Evolutionary conservation across 2,113 vertebrate species (phyloP), one percentile per base, ranked within the genome.

Genomic region (Nettapus auritus): DNA sequence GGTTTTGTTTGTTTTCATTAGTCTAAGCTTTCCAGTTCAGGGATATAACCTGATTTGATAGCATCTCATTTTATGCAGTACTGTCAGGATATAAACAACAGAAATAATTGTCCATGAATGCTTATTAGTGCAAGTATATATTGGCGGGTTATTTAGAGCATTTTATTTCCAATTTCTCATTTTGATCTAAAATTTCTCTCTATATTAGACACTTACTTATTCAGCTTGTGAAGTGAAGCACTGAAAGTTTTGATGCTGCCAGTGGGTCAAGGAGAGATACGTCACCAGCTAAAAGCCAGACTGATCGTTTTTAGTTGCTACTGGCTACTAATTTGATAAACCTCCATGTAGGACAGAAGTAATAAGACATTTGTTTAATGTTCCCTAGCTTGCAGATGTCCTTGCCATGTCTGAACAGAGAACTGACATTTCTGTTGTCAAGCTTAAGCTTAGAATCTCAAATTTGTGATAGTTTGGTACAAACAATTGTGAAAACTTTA

Each of bases 31-130:
- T 94, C 86, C 79, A 64, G 60, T 81, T 78, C 5, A 68, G 34
- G 36, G 19, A 63, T 64, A n/a, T 52, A 83, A 67, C 46, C 74
- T 53, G 36, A 68, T 69, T 73, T 87, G 92, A 84, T 69, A 80
- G 68, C 9, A 57, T 88, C 76, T 77, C 59, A 84, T 81, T 90
- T 93, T 69, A 59, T 63, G 81, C 82, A 56, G 63, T 71, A 70
- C 76, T 0, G 0, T 62, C 60, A 93, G 60, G 42, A 46, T 57
- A 60, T 74, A 50, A 42, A 73, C 57, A 86, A 36, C 26, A 50
- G 56, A 77, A 95, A 80, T 93, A 87, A 82, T 82, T 95, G 62
- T 84, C 40, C 42, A 28, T 81, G 76, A 95, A 73, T 66, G 34
- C 40, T 81, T 71, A 69, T 79, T 70, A 86, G 90, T 90, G 53